A percentile compares a stretch with the other conserved stretches of the same genome.
Conservation (phyloP, 2,113 vertebrate genomes). For the Lycaon pictus region DNA sequence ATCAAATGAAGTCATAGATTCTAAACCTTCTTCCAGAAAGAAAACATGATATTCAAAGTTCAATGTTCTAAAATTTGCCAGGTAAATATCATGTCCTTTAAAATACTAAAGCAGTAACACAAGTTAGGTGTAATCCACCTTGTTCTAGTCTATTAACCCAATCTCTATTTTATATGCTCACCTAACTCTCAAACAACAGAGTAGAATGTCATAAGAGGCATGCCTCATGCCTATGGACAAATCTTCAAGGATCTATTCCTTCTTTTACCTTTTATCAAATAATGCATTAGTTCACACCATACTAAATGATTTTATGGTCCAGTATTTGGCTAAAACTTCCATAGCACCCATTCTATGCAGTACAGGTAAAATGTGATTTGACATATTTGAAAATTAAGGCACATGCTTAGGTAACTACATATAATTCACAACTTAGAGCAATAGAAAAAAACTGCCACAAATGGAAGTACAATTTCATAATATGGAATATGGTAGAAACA, state of each 20-base stretch:
- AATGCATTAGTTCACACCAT: background rate
- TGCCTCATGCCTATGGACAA: background rate
- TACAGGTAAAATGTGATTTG: background rate
- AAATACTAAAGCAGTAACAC: background rate
- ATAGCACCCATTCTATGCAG: background rate
- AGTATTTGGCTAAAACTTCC: background rate
- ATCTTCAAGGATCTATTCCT: background rate
- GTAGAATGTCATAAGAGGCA: background rate
- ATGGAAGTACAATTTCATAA: background rate
- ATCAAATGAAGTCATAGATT: background rate
- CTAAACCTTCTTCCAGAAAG: background rate
- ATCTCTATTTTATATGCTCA: background rate
- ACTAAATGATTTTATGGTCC: background rate
- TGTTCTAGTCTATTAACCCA: background rate
- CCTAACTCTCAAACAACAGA: background rate
- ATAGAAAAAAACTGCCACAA: background rate
- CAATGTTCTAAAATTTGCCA: background rate
- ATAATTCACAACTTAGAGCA: background rate
- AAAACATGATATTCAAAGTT: background rate
- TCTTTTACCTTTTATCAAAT: background rate
- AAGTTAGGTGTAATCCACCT: background rate
- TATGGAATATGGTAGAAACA: background rate
- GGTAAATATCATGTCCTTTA: background rate
- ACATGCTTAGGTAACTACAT: background rate
- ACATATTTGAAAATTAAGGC: background rate